Evolutionary conservation across 2,888 invertebrate species (phyloP).

Genomic region (Aelia acuminata): DNA sequence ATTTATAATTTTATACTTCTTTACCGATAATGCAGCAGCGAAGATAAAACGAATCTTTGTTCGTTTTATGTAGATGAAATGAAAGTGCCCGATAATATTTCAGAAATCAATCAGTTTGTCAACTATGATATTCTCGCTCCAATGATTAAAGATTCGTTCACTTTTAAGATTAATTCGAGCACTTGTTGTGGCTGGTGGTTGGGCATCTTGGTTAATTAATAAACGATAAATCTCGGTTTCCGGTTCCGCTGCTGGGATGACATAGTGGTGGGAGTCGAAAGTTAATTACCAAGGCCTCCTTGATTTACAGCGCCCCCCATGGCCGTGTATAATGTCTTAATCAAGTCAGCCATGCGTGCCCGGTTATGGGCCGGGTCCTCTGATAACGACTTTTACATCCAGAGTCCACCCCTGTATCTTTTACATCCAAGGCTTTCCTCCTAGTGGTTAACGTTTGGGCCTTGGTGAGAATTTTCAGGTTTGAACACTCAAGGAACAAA

Average conservation of each 20-base stretch:
- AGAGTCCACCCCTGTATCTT: conserved; percentile 51
- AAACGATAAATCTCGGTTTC: conserved; percentile 59
- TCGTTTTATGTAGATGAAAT: no score
- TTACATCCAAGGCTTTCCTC: conserved; percentile 13
- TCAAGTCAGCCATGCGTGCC: conserved; percentile 64
- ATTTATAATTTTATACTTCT: no score
- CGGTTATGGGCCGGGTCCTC: conserved; percentile 60
- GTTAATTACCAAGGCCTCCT: conserved; percentile 59
- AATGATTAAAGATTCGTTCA: neutral
- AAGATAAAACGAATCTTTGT: no score
- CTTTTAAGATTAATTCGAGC: neutral
- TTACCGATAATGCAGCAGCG: no score
- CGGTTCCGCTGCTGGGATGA: conserved; percentile 51
- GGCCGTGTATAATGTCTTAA: conserved; percentile 63
- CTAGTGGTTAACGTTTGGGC: neutral
- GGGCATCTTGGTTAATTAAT: conserved; percentile 58
- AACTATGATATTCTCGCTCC: neutral
- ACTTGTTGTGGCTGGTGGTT: conserved; percentile 49
- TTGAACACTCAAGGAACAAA: neutral
- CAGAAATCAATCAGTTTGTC: no score
- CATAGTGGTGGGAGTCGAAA: conserved; percentile 53
- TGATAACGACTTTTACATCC: conserved; percentile 58
- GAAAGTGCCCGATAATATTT: no score
- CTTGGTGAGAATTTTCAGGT: neutral
- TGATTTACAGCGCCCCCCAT: conserved; percentile 59